These are phyloP conservation scores for Scopus umbretta DNA, from an alignment of 2,113 vertebrate species.

Conservation along the genomic window DNA sequence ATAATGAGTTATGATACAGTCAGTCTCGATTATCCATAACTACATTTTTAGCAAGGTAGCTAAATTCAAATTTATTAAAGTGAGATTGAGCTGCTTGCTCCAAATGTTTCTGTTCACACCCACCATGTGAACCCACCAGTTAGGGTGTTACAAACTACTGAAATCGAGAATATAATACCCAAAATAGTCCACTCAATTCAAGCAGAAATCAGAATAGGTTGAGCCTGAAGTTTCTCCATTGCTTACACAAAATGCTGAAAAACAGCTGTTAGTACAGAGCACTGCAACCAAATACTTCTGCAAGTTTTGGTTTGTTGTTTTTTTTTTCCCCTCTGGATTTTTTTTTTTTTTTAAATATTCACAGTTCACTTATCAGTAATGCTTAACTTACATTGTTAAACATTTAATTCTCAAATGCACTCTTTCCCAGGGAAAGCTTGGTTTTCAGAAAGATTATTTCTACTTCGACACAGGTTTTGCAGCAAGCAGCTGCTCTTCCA, in stretches of 20 bases:
- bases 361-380: not conserved
- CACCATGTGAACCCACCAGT: not conserved
- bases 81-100: not conserved
- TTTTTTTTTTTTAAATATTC: not conserved
- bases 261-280: not conserved
- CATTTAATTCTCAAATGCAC: not conserved
- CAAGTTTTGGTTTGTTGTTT: not conserved
- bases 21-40: not conserved
- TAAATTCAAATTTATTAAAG: not conserved
- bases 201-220: not conserved
- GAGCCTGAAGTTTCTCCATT: not conserved
- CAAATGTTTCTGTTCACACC: not conserved
- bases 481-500: slow-evolving; percentile 29
- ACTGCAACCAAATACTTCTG: not conserved
- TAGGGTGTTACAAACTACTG: not conserved
- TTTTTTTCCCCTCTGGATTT: not conserved
- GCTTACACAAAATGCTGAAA: not conserved
- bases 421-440: not conserved
- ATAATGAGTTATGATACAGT: not conserved
- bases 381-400: not conserved
- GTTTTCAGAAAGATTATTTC: not conserved
- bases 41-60: not conserved
- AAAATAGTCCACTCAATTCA: not conserved
- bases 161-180: not conserved
- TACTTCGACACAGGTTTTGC: too few species aligned